Base-by-base conservation (phyloP, 2,113 vertebrate genomes). In the Erythrocercus mccallii region DNA sequence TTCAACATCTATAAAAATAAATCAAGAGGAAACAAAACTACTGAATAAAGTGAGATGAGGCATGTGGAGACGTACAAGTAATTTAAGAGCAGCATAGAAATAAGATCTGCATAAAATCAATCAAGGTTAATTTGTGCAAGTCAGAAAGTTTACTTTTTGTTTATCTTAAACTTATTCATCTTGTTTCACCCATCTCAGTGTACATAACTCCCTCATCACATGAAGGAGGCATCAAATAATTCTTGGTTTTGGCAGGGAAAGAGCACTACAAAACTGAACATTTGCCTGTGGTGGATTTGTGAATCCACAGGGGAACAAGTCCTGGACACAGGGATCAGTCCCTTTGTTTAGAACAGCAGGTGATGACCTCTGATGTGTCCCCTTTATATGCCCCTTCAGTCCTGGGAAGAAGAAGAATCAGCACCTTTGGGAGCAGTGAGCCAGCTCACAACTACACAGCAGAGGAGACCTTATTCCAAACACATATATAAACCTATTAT, bases 111-210 rank as follows among this genome's bases (percentile, higher is more conserved):
- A 19, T 44, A 35, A 82, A 70, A 27, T 3, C 1, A 0, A 28
- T n/a, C 11, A 44, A 31, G 5, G n/a, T 53, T 79, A 30, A 80
- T 70, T 23, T 8, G 4, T 9, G 1, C 23, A 66, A 70, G 4
- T 37, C 6, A 56, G 28, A n/a, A 78, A 53, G 25, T 62, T 77
- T 15, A 65, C 9, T 25, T 80, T 53, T 42, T 47, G 24, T 33
- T 70, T 16, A 37, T 27, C 5, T 6, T 58, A 37, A 57, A 56
- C 31, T 44, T 37, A 44, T 6, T 47, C 2, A 33, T 15, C 23
- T 57, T 28, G 7, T n/a, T 92, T 47, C 22, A 37, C 0, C 0
- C 38, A 27, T 16, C 17, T 77, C 40, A n/a, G 27, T 6, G n/a
- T 24, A 57, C 3, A 0, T 7, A 73, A 69, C 13, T 35, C 2